A percentile compares a stretch with the other conserved stretches of the same genome.
phyloP scores from a whole-genome alignment of 35 echinoderm and acorn worm species.

The Apostichopus japonicus region DNA sequence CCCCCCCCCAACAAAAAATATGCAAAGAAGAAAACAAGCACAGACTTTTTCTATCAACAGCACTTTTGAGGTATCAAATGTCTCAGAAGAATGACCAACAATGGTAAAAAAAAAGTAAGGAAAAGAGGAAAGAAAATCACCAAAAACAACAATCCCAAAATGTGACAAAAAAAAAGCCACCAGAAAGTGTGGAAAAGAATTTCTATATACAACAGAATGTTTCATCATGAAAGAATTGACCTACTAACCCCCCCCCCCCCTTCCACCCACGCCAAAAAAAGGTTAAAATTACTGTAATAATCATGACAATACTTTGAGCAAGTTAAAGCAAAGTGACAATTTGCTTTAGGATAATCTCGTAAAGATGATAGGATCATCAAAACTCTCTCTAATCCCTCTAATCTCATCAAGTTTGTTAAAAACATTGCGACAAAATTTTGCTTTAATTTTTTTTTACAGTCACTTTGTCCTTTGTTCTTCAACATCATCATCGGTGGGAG shows the following conservation, averaged over 20 bases:
- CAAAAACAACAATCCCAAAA: neutral
- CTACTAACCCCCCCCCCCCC: neutral
- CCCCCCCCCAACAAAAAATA: neutral
- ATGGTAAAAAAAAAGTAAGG: neutral
- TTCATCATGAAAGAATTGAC: slow-evolving; percentile 41
- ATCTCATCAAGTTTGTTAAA: no score
- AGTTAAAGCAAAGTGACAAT: no score
- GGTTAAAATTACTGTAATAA: no score
- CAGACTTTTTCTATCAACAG: slow-evolving; percentile 26
- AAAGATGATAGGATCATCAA: no score
- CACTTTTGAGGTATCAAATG: slow-evolving; percentile 47
- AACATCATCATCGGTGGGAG: neutral
- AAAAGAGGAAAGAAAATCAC: neutral
- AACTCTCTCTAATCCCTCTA: no score
- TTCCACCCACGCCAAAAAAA: no score
- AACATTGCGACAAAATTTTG: no score
- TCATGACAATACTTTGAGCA: no score
- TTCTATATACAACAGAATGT: slow-evolving; percentile 45
- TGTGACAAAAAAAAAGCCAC: slow-evolving; percentile 16
- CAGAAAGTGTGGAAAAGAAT: slow-evolving; percentile 43
- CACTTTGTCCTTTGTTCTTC: neutral
- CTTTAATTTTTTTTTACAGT: no score
- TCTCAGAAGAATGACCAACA: neutral
- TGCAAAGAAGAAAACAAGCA: neutral
- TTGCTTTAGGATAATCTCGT: no score